These are phyloP conservation scores for Amblyraja radiata DNA, from an alignment of 2,797 vertebrate species.

Conservation along the genomic window DNA sequence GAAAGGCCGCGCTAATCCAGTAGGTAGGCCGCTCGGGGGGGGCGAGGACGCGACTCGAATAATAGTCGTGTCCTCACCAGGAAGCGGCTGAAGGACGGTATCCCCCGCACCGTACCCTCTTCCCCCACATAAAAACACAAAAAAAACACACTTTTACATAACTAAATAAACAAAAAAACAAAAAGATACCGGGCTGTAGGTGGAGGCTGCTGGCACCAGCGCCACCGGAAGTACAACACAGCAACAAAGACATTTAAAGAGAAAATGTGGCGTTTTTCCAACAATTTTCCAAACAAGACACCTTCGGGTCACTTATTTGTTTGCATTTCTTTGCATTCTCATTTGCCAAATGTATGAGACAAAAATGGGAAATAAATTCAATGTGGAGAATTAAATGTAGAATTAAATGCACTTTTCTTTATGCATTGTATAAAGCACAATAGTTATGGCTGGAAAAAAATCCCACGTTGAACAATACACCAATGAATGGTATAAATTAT, in stretches of 20 bases:
- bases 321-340: neutral
- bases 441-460: neutral
- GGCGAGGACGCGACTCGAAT: too few relatives aligned
- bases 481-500: neutral
- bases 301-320: neutral
- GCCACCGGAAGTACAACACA: too few relatives aligned
- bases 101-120: too few relatives aligned
- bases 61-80: too few relatives aligned
- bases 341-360: neutral
- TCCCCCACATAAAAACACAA: too few relatives aligned
- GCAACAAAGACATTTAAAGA: neutral
- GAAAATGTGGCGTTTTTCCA: neutral
- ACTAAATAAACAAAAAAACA: too few relatives aligned
- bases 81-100: too few relatives aligned
- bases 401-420: neutral
- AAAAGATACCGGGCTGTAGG: too few relatives aligned
- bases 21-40: too few relatives aligned
- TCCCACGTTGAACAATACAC: neutral
- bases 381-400: neutral
- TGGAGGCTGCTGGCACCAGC: too few relatives aligned
- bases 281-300: neutral
- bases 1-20: too few relatives aligned
- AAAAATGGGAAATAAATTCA: neutral
- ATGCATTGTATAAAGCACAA: neutral
- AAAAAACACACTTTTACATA: too few relatives aligned